These are phyloP conservation scores for Miltochrista miniata DNA, from an alignment of 2,888 invertebrate genomes.

Conservation along the genomic window DNA sequence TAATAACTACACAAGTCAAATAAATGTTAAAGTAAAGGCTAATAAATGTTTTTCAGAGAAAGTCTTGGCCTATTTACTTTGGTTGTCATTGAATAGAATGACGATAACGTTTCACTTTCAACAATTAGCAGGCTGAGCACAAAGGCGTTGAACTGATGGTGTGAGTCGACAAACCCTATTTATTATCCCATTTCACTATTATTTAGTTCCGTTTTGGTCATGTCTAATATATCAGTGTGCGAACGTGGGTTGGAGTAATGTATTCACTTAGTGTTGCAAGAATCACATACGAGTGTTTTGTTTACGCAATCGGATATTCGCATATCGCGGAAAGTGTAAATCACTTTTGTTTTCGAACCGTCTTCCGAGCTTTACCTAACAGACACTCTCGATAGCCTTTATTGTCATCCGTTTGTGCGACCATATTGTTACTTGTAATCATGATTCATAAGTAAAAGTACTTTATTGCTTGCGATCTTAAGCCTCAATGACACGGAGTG, in stretches of 20 bases:
- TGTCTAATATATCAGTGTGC: conserved; percentile 26
- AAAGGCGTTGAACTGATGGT: conserved; percentile 22
- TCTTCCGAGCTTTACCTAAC: conserved; percentile 46
- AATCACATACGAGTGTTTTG: conserved; percentile 18
- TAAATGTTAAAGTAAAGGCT: conserved; percentile 17
- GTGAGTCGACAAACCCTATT: conserved; percentile 31
- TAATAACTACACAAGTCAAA: conserved; percentile 25
- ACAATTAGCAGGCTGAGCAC: conserved; percentile 29
- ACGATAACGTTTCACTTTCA: conserved; percentile 40
- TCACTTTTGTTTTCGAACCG: conserved; percentile 75
- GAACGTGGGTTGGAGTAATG: conserved; percentile 37
- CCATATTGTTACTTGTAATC: conserved; percentile 59
- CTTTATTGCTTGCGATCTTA: no score
- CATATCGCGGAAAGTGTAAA: conserved; percentile 59
- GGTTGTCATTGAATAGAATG: conserved; percentile 29
- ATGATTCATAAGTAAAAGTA: conserved; percentile 22
- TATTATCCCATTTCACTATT: conserved; percentile 32
- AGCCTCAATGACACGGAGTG: no score
- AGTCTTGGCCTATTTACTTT: conserved; percentile 26
- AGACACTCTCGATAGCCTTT: conserved; percentile 56
- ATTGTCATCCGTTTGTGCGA: no score
- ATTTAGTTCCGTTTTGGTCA: conserved; percentile 17
- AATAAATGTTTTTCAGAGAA: conserved; percentile 35
- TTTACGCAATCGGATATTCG: conserved; percentile 51
- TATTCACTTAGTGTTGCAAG: conserved; percentile 17